Conservation (phyloP, 2,888 invertebrate species). For the Trissolcus brochymenae region DNA sequence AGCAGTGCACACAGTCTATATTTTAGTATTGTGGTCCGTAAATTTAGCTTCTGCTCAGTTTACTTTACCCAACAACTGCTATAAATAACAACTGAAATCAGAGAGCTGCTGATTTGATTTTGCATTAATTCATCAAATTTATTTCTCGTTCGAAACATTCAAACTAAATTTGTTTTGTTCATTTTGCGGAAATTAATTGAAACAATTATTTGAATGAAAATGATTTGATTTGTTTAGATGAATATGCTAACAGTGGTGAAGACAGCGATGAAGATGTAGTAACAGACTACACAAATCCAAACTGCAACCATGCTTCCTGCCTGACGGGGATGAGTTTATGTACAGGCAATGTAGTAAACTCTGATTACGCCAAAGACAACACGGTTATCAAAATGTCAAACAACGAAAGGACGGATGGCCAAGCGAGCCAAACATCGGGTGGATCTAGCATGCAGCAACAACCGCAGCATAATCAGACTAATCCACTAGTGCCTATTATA, state of each 20-base stretch:
- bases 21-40: no score
- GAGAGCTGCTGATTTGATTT: no score
- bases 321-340: conserved; percentile 65
- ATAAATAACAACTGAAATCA: background rate
- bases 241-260: conserved; percentile 83
- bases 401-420: conserved; percentile 46
- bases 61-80: background rate
- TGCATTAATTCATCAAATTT: background rate
- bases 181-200: background rate
- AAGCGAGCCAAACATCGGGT: conserved; percentile 43
- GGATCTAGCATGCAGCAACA: conserved; percentile 55
- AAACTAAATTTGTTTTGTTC: no score
- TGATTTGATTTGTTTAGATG: conserved; percentile 77
- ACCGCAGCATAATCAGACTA: conserved; percentile 66
- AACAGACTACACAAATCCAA: conserved; percentile 80
- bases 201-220: background rate
- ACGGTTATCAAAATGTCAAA: conserved; percentile 66
- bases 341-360: conserved; percentile 63
- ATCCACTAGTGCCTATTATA: conserved; percentile 86
- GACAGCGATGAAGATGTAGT: conserved; percentile 89
- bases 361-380: conserved; percentile 71
- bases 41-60: no score
- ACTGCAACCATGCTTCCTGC: conserved; percentile 68
- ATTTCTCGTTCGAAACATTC: background rate
- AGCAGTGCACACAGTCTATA: no score